Evolutionary conservation across 2,888 invertebrate species (phyloP).

Genomic region (Pseudolycoriella hygida): DNA sequence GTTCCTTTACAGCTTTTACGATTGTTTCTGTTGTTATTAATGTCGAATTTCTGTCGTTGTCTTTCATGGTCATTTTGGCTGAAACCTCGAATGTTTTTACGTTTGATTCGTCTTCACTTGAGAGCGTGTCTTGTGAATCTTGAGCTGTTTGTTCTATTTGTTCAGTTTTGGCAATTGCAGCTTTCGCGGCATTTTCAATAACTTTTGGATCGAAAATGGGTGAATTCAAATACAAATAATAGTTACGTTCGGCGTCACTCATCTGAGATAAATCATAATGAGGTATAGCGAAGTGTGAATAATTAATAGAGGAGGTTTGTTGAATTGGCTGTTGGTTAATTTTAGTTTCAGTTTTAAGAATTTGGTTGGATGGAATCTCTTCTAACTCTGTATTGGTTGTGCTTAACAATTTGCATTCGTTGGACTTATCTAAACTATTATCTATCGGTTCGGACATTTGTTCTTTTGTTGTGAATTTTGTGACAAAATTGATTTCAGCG

Average conservation of each 20-base stretch:
- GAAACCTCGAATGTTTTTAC: too few relatives aligned
- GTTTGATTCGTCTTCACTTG: too few relatives aligned
- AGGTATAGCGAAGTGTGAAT: slow-evolving; percentile 13
- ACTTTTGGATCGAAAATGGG: slow-evolving; percentile 9
- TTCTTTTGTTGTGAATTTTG: slow-evolving; percentile 1
- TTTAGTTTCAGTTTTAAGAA: slow-evolving; percentile 8
- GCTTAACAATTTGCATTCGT: too few relatives aligned
- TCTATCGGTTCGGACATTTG: background rate
- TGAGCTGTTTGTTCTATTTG: slow-evolving; percentile 1
- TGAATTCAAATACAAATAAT: slow-evolving; percentile 11
- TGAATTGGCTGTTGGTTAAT: slow-evolving; percentile 4
- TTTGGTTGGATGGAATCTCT: slow-evolving; percentile 1
- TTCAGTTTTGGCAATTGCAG: background rate
- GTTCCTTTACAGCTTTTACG: slow-evolving; percentile 6
- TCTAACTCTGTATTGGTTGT: background rate
- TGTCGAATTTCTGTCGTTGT: too few relatives aligned
- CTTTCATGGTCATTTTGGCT: too few relatives aligned
- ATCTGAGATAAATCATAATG: slow-evolving; percentile 12
- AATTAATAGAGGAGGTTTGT: slow-evolving; percentile 5
- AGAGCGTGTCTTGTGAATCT: slow-evolving; percentile 5
- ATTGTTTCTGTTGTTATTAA: background rate
- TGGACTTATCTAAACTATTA: background rate
- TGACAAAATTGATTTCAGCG: slow-evolving; percentile 7
- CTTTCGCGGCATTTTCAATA: slow-evolving; percentile 2
- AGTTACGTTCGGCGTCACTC: slow-evolving; percentile 14